Evolutionary conservation across 2,888 invertebrate species (phyloP).

Genomic region (Lampropteryx suffumata): DNA sequence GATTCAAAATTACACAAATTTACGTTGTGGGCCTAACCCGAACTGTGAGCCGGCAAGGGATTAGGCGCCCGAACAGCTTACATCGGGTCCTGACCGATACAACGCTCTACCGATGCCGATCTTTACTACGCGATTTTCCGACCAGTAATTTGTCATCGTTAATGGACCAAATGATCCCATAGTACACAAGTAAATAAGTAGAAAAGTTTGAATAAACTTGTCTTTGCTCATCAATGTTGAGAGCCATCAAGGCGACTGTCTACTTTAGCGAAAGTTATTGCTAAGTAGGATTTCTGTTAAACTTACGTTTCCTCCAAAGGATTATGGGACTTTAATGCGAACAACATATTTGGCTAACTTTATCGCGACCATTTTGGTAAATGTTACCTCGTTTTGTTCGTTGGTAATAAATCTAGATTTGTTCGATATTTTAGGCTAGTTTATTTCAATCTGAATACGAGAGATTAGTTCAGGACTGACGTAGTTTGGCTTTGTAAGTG

Average conservation of each 20-base stretch:
- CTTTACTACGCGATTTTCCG: constrained; percentile 56
- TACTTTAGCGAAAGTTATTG: constrained; percentile 75
- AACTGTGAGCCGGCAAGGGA: constrained; percentile 66
- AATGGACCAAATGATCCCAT: constrained; percentile 64
- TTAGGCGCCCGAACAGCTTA: constrained; percentile 73
- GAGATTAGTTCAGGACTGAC: constrained; percentile 9
- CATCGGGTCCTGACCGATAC: constrained; percentile 67
- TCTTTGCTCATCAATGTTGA: constrained; percentile 72
- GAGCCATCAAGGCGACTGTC: constrained; percentile 74
- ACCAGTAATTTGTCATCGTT: constrained; percentile 49
- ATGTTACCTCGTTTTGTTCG: constrained; percentile 23
- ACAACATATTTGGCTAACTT: constrained; percentile 56
- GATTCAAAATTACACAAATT: constrained; percentile 81
- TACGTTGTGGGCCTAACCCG: constrained; percentile 74
- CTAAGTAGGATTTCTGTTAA: constrained; percentile 79
- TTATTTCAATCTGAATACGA: constrained; percentile 25
- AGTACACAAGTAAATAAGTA: constrained; percentile 79
- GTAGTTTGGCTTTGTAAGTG: constrained; percentile 3
- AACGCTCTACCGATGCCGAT: constrained; percentile 66
- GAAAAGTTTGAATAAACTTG: constrained; percentile 76
- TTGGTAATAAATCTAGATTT: constrained; percentile 31
- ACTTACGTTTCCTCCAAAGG: constrained; percentile 69
- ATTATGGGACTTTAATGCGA: constrained; percentile 70
- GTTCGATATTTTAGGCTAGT: constrained; percentile 21
- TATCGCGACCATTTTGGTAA: constrained; percentile 31